These are phyloP conservation scores for Drosophila hydei DNA, from an alignment of 1,140 invertebrate genomes.

Conservation along the genomic window DNA sequence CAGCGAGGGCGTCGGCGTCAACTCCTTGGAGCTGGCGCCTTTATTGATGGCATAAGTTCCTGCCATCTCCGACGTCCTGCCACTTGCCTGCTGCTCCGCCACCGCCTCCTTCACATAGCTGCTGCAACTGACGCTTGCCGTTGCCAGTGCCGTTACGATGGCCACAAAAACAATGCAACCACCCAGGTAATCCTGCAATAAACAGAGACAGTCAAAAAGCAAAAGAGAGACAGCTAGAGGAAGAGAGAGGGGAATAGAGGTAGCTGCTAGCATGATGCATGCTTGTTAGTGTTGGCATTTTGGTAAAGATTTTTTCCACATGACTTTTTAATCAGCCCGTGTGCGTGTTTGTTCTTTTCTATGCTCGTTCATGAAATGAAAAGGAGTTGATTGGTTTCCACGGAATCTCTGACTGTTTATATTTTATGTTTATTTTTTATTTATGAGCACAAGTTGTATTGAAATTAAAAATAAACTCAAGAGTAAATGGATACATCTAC, in stretches of 20 bases:
- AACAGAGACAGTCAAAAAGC: constrained; percentile 29
- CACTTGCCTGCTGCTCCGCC: constrained; percentile 5
- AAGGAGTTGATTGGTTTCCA: background rate
- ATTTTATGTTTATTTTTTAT: too few relatives aligned
- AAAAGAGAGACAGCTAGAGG: constrained; percentile 12
- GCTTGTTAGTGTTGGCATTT: constrained; percentile 55
- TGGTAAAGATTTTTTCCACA: constrained; percentile 45
- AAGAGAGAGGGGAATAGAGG: background rate
- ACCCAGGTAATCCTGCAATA: constrained; percentile 91
- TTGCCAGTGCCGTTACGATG: constrained; percentile 87
- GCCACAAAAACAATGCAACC: constrained; percentile 90
- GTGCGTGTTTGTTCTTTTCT: constrained; percentile 15
- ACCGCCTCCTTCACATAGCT: constrained; percentile 34
- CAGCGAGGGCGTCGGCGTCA: constrained; percentile 86
- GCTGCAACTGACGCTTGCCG: constrained; percentile 84
- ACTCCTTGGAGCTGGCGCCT: constrained; percentile 43
- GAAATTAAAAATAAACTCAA: too few relatives aligned
- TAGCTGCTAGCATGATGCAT: constrained; percentile 11
- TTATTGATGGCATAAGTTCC: constrained; percentile 74
- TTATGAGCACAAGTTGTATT: too few relatives aligned
- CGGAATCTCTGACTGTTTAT: too few relatives aligned
- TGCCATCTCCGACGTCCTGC: constrained; percentile 12
- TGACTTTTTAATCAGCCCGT: constrained; percentile 60
- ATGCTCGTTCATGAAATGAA: background rate
- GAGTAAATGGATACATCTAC: too few relatives aligned